These are phyloP conservation scores for Anguilla marmorata DNA, from an alignment of 2,797 vertebrate species.

Conservation along the genomic window DNA sequence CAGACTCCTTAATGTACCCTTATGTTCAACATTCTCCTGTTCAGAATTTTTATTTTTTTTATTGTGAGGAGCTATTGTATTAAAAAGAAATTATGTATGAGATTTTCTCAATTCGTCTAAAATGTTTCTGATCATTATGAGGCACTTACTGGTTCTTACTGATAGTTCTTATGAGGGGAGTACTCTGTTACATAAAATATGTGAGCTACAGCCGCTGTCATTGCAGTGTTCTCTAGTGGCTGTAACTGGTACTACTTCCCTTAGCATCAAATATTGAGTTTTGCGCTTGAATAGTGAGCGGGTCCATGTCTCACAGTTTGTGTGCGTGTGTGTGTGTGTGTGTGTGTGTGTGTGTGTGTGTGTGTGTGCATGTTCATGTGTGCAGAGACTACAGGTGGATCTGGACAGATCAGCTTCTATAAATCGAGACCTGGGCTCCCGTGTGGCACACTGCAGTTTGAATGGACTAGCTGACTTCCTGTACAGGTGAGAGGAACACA, in stretches of 20 bases:
- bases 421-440: conserved; percentile 74
- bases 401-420: conserved; percentile 80
- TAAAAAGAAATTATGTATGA: neutral
- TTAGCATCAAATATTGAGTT: neutral
- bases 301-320: neutral
- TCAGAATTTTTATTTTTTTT: neutral
- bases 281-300: neutral
- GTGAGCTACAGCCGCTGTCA: neutral
- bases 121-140: neutral
- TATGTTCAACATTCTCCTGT: neutral
- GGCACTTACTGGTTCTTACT: neutral
- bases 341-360: neutral
- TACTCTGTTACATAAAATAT: neutral
- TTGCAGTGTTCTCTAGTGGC: conserved; percentile 45
- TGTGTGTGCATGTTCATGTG: conserved; percentile 26
- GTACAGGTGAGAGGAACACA: conserved; percentile 73
- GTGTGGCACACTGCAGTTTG: conserved; percentile 83
- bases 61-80: neutral
- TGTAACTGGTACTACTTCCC: neutral
- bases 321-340: neutral
- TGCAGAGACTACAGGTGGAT: conserved; percentile 81
- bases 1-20: neutral
- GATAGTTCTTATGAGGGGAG: neutral
- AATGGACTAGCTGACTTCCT: conserved; percentile 85
- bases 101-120: neutral